These are phyloP conservation scores for Macrotis lagotis DNA, from an alignment of 2,113 vertebrate genomes.

Conservation along the genomic window DNA sequence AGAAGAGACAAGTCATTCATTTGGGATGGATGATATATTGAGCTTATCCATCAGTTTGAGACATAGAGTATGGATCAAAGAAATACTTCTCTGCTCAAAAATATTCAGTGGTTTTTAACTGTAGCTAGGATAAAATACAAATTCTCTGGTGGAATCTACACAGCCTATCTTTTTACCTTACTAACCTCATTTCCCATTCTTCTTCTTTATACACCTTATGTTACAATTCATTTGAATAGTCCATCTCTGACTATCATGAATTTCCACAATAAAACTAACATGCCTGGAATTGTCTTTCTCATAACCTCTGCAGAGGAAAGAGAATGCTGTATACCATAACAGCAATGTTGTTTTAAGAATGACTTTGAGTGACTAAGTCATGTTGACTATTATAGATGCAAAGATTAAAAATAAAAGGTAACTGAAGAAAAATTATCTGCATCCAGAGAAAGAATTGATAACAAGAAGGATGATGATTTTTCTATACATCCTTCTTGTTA, in stretches of 20 bases:
- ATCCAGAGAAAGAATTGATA: too few relatives aligned
- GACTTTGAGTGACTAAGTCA: too few relatives aligned
- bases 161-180: not conserved
- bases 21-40: not conserved
- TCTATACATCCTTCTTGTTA: too few relatives aligned
- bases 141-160: not conserved
- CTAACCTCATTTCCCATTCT: not conserved
- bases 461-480: too few relatives aligned
- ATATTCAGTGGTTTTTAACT: too few relatives aligned
- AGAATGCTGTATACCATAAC: too few relatives aligned
- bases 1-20: not conserved
- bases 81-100: not conserved
- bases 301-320: not conserved
- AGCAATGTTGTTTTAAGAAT: too few relatives aligned
- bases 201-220: not conserved
- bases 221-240: not conserved
- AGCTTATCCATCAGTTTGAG: not conserved
- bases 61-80: not conserved
- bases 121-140: not conserved
- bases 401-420: too few relatives aligned
- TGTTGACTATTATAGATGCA: too few relatives aligned
- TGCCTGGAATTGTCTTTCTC: not conserved
- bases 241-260: not conserved
- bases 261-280: not conserved
- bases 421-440: too few relatives aligned